phyloP scores from a whole-genome alignment of 2,797 vertebrate species.

The Argya squamiceps region DNA sequence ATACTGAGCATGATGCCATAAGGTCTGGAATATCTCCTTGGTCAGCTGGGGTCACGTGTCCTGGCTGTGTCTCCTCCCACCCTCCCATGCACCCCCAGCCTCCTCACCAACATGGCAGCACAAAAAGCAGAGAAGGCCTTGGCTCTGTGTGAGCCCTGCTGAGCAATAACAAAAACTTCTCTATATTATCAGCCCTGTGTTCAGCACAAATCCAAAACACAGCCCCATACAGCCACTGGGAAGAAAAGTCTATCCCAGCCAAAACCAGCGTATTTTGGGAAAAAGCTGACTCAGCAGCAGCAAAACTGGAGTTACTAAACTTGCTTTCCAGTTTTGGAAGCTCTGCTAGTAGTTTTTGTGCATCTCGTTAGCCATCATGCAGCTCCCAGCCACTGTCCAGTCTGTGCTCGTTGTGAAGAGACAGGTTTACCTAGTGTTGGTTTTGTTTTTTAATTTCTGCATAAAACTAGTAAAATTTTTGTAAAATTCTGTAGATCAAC shows the following conservation, averaged over 20 bases:
- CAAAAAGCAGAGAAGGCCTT: not conserved
- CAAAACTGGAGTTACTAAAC: not conserved
- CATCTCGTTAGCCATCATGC: not conserved
- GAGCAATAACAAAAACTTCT: not conserved
- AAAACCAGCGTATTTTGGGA: not conserved
- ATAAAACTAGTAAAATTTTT: not conserved
- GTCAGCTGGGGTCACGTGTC: not conserved
- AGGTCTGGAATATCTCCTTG: not conserved
- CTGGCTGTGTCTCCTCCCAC: not conserved
- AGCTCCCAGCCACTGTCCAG: not conserved
- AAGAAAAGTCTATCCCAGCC: not conserved
- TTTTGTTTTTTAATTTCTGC: not conserved
- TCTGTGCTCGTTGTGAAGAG: not conserved
- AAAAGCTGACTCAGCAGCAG: not conserved
- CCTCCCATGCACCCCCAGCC: not conserved
- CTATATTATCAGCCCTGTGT: accelerated
- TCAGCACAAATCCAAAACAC: not conserved
- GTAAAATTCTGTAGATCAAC: not conserved
- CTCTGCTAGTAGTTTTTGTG: not conserved
- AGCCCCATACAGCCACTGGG: not conserved
- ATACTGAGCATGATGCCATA: accelerated
- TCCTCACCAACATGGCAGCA: accelerated
- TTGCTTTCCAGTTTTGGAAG: not conserved
- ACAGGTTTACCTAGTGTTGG: not conserved
- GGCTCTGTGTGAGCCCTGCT: not conserved